Percentiles rank a stretch among this genome's conserved stretches.
Conservation (phyloP, 2,113 vertebrate species). For the Microtus pennsylvanicus region DNA sequence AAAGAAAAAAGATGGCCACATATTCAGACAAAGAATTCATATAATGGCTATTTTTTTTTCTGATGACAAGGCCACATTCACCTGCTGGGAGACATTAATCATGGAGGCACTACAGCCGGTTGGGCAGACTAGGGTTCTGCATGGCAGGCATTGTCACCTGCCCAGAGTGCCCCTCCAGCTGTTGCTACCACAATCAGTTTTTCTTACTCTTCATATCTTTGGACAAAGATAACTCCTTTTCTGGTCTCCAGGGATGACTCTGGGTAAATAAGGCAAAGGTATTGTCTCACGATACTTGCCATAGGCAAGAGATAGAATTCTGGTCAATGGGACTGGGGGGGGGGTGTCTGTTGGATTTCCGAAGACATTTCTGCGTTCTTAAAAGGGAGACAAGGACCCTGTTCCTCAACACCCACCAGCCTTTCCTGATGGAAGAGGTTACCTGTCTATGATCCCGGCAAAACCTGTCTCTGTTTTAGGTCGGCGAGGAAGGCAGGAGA, state of each 20-base stretch:
- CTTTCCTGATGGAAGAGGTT: not conserved
- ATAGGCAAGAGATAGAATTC: not conserved
- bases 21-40: not conserved
- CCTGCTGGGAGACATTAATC: not conserved
- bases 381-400: not conserved
- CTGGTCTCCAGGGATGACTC: not conserved
- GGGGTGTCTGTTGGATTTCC: not conserved
- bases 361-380: not conserved
- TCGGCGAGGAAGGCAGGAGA: not conserved
- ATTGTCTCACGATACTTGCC: not conserved
- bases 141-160: not conserved
- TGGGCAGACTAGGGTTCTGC: not conserved
- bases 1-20: conserved; percentile 10
- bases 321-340: not conserved
- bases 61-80: not conserved
- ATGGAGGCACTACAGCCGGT: not conserved
- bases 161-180: not conserved
- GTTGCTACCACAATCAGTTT: not conserved
- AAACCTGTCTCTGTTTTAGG: not conserved
- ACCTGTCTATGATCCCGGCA: not conserved
- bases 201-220: not conserved
- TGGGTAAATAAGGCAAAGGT: not conserved
- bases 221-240: not conserved
- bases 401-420: not conserved
- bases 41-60: not conserved